phyloP scores from a whole-genome alignment of 2,888 invertebrate genomes.

The Ophion slaviceki region DNA sequence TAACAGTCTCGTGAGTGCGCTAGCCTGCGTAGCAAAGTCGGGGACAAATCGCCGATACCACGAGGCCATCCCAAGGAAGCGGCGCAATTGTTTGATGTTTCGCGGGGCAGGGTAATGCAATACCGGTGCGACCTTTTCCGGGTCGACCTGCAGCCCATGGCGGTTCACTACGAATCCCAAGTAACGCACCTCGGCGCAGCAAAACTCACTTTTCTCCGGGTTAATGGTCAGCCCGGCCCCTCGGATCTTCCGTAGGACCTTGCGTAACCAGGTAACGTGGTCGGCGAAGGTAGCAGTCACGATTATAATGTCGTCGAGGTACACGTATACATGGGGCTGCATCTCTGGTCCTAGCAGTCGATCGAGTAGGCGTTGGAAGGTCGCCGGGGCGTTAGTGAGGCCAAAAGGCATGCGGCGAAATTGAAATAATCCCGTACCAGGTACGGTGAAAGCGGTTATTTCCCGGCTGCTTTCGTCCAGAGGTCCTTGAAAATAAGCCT shows the following conservation, averaged over 20 bases:
- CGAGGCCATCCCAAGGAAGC: conserved; percentile 30
- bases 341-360: conserved; percentile 64
- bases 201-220: conserved; percentile 25
- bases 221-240: conserved; percentile 67
- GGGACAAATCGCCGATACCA: conserved; percentile 54
- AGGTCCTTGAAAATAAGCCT: conserved; percentile 75
- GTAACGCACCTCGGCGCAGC: conserved; percentile 4
- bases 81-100: conserved; percentile 20
- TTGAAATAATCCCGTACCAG: conserved; percentile 22
- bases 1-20: conserved; percentile 5
- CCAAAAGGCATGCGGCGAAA: conserved; percentile 66
- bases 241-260: conserved; percentile 69
- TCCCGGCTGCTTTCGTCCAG: conserved; percentile 62
- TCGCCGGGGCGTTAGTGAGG: conserved; percentile 61
- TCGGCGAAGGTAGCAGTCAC: conserved; percentile 52
- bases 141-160: conserved; percentile 13
- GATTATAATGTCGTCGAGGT: conserved; percentile 65
- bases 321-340: conserved; percentile 57
- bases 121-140: conserved; percentile 4
- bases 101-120: conserved; percentile 8
- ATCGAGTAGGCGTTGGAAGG: conserved; percentile 68
- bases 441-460: conserved; percentile 74
- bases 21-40: conserved; percentile 11
- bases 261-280: conserved; percentile 58
- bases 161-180: conserved; percentile 37